Conservation (phyloP, 2,797 vertebrate genomes). For the Mus spretus region DNA sequence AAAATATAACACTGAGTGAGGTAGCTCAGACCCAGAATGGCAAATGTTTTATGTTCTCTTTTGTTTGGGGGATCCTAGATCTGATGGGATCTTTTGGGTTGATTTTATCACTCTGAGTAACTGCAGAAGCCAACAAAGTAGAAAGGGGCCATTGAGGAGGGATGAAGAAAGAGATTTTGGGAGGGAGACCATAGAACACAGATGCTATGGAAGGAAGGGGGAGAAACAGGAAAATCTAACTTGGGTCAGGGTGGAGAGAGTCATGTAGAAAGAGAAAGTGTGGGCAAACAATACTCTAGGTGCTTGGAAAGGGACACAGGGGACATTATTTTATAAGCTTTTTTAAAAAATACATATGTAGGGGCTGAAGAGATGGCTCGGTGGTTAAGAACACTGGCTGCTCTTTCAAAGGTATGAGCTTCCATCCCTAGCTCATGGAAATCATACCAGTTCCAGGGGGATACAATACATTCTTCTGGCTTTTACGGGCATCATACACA, state of each 20-base stretch:
- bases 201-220: neutral
- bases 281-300: neutral
- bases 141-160: neutral
- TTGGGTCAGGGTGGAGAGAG: no score
- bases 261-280: neutral
- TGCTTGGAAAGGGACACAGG: neutral
- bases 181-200: no score
- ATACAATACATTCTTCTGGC: neutral
- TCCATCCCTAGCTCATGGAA: neutral
- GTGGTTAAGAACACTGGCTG: neutral
- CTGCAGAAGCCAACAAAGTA: neutral
- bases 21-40: neutral
- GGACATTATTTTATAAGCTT: neutral
- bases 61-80: neutral
- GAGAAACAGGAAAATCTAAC: neutral
- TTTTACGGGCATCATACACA: neutral
- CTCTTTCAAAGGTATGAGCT: neutral
- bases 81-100: neutral
- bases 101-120: neutral
- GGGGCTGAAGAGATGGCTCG: neutral
- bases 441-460: neutral
- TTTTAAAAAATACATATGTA: neutral
- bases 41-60: neutral
- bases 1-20: neutral
- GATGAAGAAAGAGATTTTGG: neutral